Evolutionary conservation across 2,113 vertebrate species (phyloP).

Genomic region (Lagopus muta): DNA sequence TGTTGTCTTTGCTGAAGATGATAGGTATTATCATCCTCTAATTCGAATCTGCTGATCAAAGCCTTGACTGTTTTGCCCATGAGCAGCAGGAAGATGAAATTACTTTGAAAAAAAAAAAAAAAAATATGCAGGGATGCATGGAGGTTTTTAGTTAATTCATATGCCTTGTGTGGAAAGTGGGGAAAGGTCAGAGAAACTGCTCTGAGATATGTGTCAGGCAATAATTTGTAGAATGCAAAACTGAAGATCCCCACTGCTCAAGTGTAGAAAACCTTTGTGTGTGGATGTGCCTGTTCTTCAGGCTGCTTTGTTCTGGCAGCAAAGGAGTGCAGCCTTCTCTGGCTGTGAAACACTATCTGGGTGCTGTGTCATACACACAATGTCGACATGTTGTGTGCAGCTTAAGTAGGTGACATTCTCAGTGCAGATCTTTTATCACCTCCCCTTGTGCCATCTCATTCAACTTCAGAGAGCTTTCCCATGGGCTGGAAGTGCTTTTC

Average conservation of each 20-base stretch:
- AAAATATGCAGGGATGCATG: not conserved
- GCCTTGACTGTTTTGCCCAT: not conserved
- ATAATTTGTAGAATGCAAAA: not conserved
- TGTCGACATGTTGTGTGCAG: not conserved
- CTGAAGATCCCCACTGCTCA: not conserved
- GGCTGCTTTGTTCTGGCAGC: not conserved
- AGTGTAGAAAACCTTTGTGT: not conserved
- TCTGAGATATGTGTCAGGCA: fast-evolving
- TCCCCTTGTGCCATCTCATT: not conserved
- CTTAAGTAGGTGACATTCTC: not conserved
- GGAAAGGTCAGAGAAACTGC: not conserved
- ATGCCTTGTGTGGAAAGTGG: not conserved
- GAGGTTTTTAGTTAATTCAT: not conserved
- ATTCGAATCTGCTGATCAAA: not conserved
- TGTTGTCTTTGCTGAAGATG: not conserved
- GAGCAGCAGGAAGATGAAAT: not conserved
- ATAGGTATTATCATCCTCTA: not conserved
- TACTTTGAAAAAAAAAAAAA: not conserved
- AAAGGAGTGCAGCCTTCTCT: not conserved
- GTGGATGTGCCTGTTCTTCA: not conserved
- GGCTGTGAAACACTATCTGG: not conserved
- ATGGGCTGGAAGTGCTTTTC: not conserved
- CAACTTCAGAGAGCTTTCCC: not conserved
- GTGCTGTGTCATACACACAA: not conserved
- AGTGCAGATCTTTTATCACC: not conserved